phyloP scores from a whole-genome alignment of 2,113 vertebrate species.

The Chionis minor region DNA sequence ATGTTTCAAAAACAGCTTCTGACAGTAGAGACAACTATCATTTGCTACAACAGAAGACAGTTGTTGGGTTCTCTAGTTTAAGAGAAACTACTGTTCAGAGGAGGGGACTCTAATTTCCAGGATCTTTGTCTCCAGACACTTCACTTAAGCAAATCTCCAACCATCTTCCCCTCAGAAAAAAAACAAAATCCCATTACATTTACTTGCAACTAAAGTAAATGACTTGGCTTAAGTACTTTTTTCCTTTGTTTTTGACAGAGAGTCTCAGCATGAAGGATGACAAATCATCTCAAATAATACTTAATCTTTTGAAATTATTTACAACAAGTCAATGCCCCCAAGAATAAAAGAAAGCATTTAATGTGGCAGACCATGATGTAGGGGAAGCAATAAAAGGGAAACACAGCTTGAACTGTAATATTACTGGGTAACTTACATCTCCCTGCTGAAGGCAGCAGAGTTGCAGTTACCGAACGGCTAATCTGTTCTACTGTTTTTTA shows the following conservation, averaged over 20 bases:
- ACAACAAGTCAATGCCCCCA: slow-evolving; percentile 52
- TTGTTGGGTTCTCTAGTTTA: neutral
- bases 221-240: neutral
- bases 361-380: slow-evolving; percentile 41
- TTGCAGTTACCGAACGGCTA: slow-evolving; percentile 59
- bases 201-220: neutral
- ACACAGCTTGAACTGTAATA: slow-evolving; percentile 65
- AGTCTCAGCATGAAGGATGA: slow-evolving; percentile 24
- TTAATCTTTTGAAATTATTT: slow-evolving; percentile 70
- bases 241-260: slow-evolving; percentile 11
- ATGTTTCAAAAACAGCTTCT: neutral
- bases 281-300: slow-evolving; percentile 47
- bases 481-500: slow-evolving; percentile 80
- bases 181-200: neutral
- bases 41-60: neutral
- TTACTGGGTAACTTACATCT: slow-evolving; percentile 57
- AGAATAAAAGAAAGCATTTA: slow-evolving; percentile 57
- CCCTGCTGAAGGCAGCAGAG: slow-evolving; percentile 67
- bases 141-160: neutral
- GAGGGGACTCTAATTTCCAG: neutral
- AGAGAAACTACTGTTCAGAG: neutral
- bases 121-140: neutral
- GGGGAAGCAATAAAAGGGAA: slow-evolving; percentile 62
- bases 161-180: neutral
- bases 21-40: neutral